phyloP scores from a whole-genome alignment of 2,888 invertebrate genomes.

The Drosophila birchii region DNA sequence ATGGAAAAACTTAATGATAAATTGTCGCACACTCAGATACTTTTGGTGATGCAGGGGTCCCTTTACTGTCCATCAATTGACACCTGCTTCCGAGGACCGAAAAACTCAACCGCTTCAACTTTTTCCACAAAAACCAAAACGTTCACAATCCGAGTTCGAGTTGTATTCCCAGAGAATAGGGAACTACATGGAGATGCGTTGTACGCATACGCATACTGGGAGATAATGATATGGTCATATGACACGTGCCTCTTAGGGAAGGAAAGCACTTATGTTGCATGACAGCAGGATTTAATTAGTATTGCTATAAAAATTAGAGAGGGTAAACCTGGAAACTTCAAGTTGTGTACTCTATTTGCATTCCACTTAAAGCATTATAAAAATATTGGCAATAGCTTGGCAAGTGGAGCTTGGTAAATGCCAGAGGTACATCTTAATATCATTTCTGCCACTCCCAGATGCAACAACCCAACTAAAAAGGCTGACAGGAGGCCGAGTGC shows the following conservation, averaged over 20 bases:
- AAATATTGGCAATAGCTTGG: neutral
- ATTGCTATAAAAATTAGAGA: neutral
- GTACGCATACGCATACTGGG: conserved; percentile 15
- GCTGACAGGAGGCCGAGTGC: conserved; percentile 12
- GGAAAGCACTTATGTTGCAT: neutral
- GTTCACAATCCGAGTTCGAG: conserved; percentile 4
- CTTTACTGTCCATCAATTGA: conserved; percentile 68
- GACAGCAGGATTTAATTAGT: too few species aligned
- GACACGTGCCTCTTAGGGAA: neutral
- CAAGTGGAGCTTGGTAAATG: conserved; percentile 5
- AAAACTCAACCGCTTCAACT: conserved; percentile 58
- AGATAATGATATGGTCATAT: conserved; percentile 17
- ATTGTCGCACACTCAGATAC: conserved; percentile 47
- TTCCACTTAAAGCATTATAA: neutral
- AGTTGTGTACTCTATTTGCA: too few species aligned
- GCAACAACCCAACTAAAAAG: conserved; percentile 9
- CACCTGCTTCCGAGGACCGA: conserved; percentile 50
- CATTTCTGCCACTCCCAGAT: neutral
- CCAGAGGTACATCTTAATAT: conserved; percentile 3
- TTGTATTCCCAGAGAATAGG: neutral
- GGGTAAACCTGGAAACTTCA: too few species aligned
- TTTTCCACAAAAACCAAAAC: conserved; percentile 61
- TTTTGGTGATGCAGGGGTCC: conserved; percentile 28
- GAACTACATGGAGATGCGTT: neutral
- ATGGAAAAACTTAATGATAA: conserved; percentile 59